Evolutionary conservation across 2,797 vertebrate genomes (phyloP).

Genomic region (Tamandua tetradactyla): DNA sequence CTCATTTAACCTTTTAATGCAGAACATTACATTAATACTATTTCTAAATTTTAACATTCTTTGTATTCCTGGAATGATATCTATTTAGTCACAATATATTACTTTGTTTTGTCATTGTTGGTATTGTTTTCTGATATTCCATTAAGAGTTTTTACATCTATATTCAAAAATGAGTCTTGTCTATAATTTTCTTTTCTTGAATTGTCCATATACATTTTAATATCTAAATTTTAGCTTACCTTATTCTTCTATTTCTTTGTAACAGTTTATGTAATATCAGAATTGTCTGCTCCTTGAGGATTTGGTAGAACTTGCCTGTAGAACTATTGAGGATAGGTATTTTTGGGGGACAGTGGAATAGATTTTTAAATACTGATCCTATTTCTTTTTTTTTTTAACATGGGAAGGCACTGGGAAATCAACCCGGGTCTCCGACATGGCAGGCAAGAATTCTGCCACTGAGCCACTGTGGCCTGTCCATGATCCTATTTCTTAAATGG

Average conservation of each 20-base stretch:
- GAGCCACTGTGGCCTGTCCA: too few relatives aligned
- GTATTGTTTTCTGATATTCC: neutral
- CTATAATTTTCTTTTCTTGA: neutral
- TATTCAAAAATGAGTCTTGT: neutral
- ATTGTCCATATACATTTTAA: neutral
- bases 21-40: neutral
- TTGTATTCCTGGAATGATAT: neutral
- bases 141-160: neutral
- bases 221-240: neutral
- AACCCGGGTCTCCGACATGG: too few relatives aligned
- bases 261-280: neutral
- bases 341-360: neutral
- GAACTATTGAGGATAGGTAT: neutral
- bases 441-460: too few relatives aligned
- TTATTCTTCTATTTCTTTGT: neutral
- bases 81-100: neutral
- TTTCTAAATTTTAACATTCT: neutral
- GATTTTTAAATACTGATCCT: conserved; percentile 12
- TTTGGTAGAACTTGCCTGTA: neutral
- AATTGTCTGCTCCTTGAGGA: neutral
- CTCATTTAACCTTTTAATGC: neutral
- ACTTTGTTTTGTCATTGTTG: neutral
- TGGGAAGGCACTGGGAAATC: too few relatives aligned
- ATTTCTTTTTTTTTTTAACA: too few relatives aligned
- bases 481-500: neutral